Conservation (phyloP, 2,888 invertebrate species). For the Euphydryas editha region DNA sequence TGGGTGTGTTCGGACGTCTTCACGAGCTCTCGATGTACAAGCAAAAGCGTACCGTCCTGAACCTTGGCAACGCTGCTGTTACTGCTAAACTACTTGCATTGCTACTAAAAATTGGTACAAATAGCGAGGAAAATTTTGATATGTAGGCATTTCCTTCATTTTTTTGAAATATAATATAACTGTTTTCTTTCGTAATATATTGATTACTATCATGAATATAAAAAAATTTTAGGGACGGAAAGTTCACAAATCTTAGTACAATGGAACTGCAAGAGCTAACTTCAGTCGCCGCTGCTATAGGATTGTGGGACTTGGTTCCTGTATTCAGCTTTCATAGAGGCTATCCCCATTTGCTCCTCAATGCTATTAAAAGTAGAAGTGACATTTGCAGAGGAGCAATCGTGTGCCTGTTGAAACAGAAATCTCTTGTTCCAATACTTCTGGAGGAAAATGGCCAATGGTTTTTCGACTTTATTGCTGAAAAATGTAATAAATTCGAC, state of each 20-base stretch:
- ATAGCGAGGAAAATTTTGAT: constrained; percentile 64
- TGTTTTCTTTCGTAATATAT: neutral
- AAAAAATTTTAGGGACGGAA: constrained; percentile 60
- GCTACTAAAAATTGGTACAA: constrained; percentile 63
- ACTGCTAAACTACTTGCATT: constrained; percentile 67
- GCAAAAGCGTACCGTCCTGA: constrained; percentile 55
- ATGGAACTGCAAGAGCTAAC: constrained; percentile 64
- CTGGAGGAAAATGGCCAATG: constrained; percentile 75
- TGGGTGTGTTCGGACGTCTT: constrained; percentile 71
- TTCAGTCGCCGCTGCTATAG: constrained; percentile 65
- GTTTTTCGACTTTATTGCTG: constrained; percentile 78
- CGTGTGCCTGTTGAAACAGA: constrained; percentile 58
- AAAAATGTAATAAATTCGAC: constrained; percentile 79
- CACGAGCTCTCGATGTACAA: constrained; percentile 69
- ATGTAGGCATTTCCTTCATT: constrained; percentile 53
- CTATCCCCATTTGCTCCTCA: constrained; percentile 60
- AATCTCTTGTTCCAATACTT: constrained; percentile 65
- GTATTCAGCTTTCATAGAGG: constrained; percentile 70
- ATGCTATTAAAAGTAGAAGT: constrained; percentile 58
- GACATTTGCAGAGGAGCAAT: constrained; percentile 70
- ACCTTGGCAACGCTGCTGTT: constrained; percentile 63
- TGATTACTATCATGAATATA: neutral
- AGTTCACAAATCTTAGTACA: constrained; percentile 59
- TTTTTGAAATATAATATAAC: neutral
- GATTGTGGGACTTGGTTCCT: constrained; percentile 77